phyloP scores from a whole-genome alignment of 2,797 vertebrate genomes.

The Taenioides sp. region DNA sequence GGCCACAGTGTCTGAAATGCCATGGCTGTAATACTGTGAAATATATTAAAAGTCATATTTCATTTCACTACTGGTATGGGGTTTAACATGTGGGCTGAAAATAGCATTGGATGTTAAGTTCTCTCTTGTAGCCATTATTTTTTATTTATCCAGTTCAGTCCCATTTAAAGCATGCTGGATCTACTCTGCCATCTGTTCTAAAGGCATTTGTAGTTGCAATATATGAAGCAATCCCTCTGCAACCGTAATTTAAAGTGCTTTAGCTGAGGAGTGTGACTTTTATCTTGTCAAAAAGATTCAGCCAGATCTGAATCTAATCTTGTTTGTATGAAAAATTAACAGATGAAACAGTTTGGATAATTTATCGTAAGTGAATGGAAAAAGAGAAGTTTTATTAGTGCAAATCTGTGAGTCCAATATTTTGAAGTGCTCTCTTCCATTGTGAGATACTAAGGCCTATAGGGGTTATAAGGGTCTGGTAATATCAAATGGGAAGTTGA shows the following conservation, averaged over 20 bases:
- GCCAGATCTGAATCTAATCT: slow-evolving; percentile 51
- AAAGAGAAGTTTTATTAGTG: background rate
- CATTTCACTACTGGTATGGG: slow-evolving; percentile 5
- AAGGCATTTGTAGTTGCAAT: slow-evolving; percentile 50
- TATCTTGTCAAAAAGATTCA: slow-evolving; percentile 44
- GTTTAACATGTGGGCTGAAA: slow-evolving; percentile 18
- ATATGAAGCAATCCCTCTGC: slow-evolving; percentile 45
- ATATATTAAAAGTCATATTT: slow-evolving; percentile 26
- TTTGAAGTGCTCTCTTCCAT: background rate
- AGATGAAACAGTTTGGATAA: background rate
- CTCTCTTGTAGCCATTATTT: slow-evolving; percentile 27
- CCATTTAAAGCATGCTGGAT: slow-evolving; percentile 23
- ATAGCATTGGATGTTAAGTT: background rate
- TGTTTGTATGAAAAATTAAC: slow-evolving; percentile 23
- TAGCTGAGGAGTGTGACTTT: slow-evolving; percentile 68
- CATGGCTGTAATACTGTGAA: background rate
- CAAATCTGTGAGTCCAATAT: background rate
- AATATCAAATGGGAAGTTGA: too few relatives aligned
- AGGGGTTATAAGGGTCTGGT: too few relatives aligned
- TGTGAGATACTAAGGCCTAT: background rate
- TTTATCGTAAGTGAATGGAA: background rate
- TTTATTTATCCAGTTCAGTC: slow-evolving; percentile 32
- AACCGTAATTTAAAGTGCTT: slow-evolving; percentile 63
- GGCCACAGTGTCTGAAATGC: slow-evolving; percentile 22
- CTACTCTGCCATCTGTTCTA: slow-evolving; percentile 7